These are phyloP conservation scores for Crotalus horridus DNA, from an alignment of 2,113 vertebrate genomes.

Conservation along the genomic window DNA sequence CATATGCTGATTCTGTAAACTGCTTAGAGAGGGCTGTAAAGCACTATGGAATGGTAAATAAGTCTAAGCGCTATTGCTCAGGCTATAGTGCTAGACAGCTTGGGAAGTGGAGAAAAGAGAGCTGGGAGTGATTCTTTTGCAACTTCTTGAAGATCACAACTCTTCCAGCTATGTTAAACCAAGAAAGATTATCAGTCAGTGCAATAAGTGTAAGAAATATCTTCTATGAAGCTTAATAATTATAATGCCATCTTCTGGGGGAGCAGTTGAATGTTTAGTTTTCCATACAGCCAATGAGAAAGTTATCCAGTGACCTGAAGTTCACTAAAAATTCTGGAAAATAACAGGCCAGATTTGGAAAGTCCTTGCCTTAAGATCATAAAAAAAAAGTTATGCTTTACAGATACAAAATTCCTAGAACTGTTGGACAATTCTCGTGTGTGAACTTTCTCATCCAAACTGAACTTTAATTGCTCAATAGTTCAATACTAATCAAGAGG, in stretches of 20 bases:
- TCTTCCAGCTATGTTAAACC: not conserved
- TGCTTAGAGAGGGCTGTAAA: not conserved
- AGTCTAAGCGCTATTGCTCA: not conserved
- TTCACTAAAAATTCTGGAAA: constrained; percentile 67
- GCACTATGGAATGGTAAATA: not conserved
- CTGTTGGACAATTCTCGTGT: constrained; percentile 63
- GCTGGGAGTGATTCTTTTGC: not conserved
- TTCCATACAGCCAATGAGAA: constrained; percentile 48
- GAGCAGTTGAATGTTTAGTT: constrained; percentile 32
- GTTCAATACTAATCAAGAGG: constrained; percentile 54
- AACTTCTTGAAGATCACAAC: not conserved
- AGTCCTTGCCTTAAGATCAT: constrained; percentile 43
- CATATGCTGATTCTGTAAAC: not conserved
- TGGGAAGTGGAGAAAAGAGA: not conserved
- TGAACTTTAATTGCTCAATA: constrained; percentile 68
- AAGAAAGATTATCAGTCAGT: not conserved
- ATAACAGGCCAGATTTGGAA: constrained; percentile 59
- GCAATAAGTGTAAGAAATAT: not conserved
- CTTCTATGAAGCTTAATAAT: not conserved
- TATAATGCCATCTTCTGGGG: not conserved
- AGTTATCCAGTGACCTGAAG: constrained; percentile 54
- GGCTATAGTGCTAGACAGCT: not conserved
- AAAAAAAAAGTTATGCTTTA: constrained; percentile 69
- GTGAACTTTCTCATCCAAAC: constrained; percentile 65
- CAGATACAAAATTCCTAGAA: constrained; percentile 76